Percentiles rank a stretch among this genome's conserved stretches.
phyloP scores from a whole-genome alignment of 2,113 vertebrate species.

The Scomber colias region DNA sequence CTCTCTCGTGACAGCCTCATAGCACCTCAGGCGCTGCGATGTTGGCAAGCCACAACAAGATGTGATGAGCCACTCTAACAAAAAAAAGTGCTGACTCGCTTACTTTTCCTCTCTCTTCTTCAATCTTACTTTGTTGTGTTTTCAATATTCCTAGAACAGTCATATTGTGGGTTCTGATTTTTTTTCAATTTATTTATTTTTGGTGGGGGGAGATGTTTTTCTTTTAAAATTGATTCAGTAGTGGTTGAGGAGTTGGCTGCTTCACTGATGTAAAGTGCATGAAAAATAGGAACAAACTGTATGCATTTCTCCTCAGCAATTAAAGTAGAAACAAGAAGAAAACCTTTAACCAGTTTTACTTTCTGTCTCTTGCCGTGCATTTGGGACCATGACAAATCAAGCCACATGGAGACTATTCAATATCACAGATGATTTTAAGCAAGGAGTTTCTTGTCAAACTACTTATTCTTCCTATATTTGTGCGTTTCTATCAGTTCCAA shows the following conservation, averaged over 20 bases:
- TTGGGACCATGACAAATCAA: slow-evolving; percentile 34
- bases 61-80: slow-evolving; percentile 67
- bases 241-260: slow-evolving; percentile 7
- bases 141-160: slow-evolving; percentile 41
- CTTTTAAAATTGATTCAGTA: slow-evolving; percentile 34
- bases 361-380: slow-evolving; percentile 21
- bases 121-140: slow-evolving; percentile 55
- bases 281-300: slow-evolving; percentile 19
- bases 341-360: slow-evolving; percentile 17
- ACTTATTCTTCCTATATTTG: slow-evolving; percentile 3
- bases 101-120: slow-evolving; percentile 40
- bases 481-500: slow-evolving; percentile 12
- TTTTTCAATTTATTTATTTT: background rate
- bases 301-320: slow-evolving; percentile 36
- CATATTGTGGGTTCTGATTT: slow-evolving; percentile 49
- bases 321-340: slow-evolving; percentile 21
- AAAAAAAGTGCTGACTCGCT: slow-evolving; percentile 78
- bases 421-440: slow-evolving; percentile 45
- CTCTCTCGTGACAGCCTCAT: slow-evolving; percentile 65
- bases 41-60: slow-evolving; percentile 72
- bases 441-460: slow-evolving; percentile 13
- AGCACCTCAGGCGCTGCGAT: slow-evolving; percentile 55
- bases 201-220: slow-evolving; percentile 10
- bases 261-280: slow-evolving; percentile 2
- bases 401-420: slow-evolving; percentile 32